Base-by-base conservation (phyloP, 2,797 vertebrate genomes). In the Semotilus atromaculatus region DNA sequence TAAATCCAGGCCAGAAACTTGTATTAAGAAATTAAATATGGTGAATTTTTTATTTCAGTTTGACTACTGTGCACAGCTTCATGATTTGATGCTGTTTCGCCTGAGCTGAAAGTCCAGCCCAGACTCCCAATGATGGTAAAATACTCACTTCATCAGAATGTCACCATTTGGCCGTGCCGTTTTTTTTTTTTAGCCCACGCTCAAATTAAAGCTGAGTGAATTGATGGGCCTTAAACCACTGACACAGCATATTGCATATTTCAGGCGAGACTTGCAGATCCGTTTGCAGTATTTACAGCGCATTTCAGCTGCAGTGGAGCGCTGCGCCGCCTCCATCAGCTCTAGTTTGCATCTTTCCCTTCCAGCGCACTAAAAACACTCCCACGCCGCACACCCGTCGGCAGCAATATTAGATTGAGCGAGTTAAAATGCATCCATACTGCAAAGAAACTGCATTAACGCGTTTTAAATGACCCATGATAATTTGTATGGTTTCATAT, bases 241-340 rank as follows among this genome's bases (percentile, higher is more conserved):
- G 89, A 90, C 86, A 45, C 88, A 88, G 89, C 89, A 90, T 80
- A 80, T 83, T 85, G 75, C 82, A 86, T 86, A 82, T 84, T 90
- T 87, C 84, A 88, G 83, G 80, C 82, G 19, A 84, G 85, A 64
- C 86, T 83, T 76, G 72, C 86, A 72, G 80, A 86, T 88, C 77
- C 31, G 64, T 66, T 60, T 71, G 74, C 83, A 75, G 82, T 88
- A 86, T 88, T 89, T 89, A 88, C 85, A 81, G 78, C 82, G 48
- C 75, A 38, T 64, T 73, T 68, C 74, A 34, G 38, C 80, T 45
- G 66, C 77, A 66, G 85, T n/a, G 23, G 74, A 80, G 80, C 40
- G 1, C 84, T 34, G 79, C 68, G 26, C 38, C 68, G 66, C 81
- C 80, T 72, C 55, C 74, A 83, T 62, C 66, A 51, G 81, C 48